phyloP scores from a whole-genome alignment of 1,140 invertebrate species.

The Drosophila ironensis region DNA sequence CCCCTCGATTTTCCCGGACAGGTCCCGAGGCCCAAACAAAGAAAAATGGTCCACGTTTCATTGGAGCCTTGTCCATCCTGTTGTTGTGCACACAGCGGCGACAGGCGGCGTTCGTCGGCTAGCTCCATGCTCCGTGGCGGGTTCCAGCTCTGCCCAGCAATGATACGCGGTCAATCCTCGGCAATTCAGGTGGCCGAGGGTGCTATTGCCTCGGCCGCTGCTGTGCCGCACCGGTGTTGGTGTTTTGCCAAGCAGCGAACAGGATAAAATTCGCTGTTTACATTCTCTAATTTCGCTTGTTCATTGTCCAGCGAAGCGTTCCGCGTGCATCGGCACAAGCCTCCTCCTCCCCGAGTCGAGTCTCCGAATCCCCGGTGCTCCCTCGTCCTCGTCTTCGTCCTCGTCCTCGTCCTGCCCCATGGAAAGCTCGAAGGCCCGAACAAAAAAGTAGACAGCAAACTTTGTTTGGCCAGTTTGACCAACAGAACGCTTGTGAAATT shows the following conservation, averaged over 20 bases:
- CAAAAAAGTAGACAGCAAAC: conserved; percentile 3
- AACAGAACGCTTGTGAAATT: conserved; percentile 64
- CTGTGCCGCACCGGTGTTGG: conserved; percentile 1
- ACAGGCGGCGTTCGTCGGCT: too few relatives aligned
- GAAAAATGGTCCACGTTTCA: conserved; percentile 76
- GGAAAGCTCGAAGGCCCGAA: not conserved
- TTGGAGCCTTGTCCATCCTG: conserved; percentile 46
- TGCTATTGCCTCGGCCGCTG: not conserved
- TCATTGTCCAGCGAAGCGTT: conserved; percentile 78
- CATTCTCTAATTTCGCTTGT: conserved; percentile 81
- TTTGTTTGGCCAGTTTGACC: conserved; percentile 49
- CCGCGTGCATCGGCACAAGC: conserved; percentile 47
- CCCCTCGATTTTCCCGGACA: conserved; percentile 9
- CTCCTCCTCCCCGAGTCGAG: not conserved
- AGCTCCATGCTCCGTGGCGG: too few relatives aligned
- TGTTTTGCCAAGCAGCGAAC: conserved; percentile 58
- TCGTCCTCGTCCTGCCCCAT: too few relatives aligned
- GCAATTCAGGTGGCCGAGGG: too few relatives aligned
- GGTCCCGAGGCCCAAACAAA: conserved; percentile 45
- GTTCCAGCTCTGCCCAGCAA: too few relatives aligned
- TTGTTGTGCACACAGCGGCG: too few relatives aligned
- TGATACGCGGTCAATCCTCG: too few relatives aligned
- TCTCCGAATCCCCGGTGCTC: not conserved
- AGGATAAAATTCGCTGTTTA: conserved; percentile 80
- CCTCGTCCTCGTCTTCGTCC: too few relatives aligned